Percentiles rank a stretch among this genome's conserved stretches.
Evolutionary conservation across 2,797 vertebrate species (phyloP).

Genomic region (Erpetoichthys calabaricus): DNA sequence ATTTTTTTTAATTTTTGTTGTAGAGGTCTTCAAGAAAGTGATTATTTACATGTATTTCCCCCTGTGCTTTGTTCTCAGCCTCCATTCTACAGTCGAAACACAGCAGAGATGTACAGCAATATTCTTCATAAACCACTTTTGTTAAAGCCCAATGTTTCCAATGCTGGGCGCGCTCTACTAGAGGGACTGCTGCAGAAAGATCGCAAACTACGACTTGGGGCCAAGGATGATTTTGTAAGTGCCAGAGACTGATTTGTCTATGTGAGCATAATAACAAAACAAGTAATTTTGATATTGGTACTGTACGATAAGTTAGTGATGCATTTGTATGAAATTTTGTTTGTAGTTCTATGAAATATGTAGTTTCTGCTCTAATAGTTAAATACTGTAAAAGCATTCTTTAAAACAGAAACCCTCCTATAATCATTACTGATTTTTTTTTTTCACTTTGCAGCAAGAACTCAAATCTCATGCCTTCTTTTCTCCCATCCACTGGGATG

Average conservation of each 20-base stretch:
- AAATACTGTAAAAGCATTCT: no score
- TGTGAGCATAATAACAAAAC: not conserved
- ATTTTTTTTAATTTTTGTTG: no score
- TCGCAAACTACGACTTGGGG: conserved; percentile 47
- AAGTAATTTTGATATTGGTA: no score
- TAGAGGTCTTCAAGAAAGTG: no score
- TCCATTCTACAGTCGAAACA: conserved; percentile 65
- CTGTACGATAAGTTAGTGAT: no score
- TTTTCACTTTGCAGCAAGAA: conserved; percentile 39
- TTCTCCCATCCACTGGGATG: conserved; percentile 63
- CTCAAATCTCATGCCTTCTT: conserved; percentile 57
- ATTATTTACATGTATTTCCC: no score
- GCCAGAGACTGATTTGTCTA: not conserved
- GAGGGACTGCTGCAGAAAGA: conserved; percentile 63
- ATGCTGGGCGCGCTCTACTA: conserved; percentile 49
- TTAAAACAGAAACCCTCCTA: not conserved
- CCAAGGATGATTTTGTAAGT: conserved; percentile 56
- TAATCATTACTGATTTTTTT: not conserved
- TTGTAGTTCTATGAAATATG: no score
- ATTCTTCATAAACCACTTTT: conserved; percentile 54
- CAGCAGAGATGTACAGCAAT: conserved; percentile 65
- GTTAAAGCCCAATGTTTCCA: conserved; percentile 61
- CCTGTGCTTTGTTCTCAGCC: conserved; percentile 32
- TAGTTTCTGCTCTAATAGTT: no score
- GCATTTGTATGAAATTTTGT: no score